Conservation (phyloP, 2,113 vertebrate species). For the Nyctibius bracteatus region DNA sequence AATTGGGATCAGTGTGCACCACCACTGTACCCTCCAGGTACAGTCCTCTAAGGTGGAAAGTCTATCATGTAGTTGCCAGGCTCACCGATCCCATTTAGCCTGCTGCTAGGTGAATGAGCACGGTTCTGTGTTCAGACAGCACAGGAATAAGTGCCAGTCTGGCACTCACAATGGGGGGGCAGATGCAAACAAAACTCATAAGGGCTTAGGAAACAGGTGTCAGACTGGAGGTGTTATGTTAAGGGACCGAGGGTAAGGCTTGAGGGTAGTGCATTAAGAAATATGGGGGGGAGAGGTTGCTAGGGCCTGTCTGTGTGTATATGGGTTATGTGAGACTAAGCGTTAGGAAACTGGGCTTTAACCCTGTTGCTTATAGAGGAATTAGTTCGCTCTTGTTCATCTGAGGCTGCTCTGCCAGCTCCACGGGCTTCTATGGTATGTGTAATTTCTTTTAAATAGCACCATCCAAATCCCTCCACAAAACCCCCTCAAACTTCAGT, state of each 20-base stretch:
- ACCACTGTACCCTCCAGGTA: neutral
- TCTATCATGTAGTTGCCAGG: neutral
- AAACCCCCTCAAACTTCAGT: neutral
- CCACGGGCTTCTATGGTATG: neutral
- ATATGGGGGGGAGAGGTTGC: neutral
- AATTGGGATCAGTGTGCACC: neutral
- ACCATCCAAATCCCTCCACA: neutral
- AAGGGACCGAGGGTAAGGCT: neutral
- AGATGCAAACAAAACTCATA: neutral
- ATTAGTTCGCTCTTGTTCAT: neutral
- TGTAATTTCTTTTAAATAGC: neutral
- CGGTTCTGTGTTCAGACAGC: neutral
- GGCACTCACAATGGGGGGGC: neutral
- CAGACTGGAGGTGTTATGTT: neutral
- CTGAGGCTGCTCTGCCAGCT: neutral
- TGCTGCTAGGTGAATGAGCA: neutral
- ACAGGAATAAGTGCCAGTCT: neutral
- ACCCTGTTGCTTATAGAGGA: neutral
- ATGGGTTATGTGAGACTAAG: neutral
- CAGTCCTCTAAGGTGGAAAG: neutral
- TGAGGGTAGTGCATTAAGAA: neutral
- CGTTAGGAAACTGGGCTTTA: neutral
- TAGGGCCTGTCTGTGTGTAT: no score
- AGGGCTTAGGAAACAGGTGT: neutral
- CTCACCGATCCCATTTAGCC: neutral